Conservation (phyloP, 2,113 vertebrate species). For the Morone saxatilis region DNA sequence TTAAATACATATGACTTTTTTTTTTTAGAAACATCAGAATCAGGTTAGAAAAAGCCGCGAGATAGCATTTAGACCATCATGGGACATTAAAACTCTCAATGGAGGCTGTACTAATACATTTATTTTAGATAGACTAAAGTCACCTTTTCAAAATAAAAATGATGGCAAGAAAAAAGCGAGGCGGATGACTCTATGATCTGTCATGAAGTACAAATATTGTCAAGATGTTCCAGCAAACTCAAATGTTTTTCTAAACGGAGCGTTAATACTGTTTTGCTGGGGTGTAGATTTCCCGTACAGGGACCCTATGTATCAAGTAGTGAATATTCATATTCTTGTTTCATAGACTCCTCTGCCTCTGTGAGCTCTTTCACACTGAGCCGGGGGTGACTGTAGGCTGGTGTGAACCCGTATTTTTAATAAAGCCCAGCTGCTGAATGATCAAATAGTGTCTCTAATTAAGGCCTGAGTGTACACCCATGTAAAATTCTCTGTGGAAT, state of each 20-base stretch:
- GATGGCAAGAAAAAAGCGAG: background rate
- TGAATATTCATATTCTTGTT: constrained; percentile 62
- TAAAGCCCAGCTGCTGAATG: constrained; percentile 80
- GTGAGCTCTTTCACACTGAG: constrained; percentile 55
- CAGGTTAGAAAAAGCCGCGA: background rate
- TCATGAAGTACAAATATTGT: background rate
- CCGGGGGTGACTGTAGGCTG: constrained; percentile 59
- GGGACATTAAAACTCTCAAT: background rate
- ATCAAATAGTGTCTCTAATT: constrained; percentile 82
- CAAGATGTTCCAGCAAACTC: background rate
- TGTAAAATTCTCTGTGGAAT: constrained; percentile 78
- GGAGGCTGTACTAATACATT: background rate
- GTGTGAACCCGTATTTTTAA: constrained; percentile 67
- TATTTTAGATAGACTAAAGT: background rate
- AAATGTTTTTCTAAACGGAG: constrained; percentile 15
- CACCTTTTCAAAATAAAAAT: background rate
- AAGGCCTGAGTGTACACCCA: constrained; percentile 72
- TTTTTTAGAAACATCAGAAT: background rate
- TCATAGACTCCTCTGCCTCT: constrained; percentile 39
- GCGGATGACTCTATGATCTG: constrained; percentile 9
- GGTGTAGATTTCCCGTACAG: constrained; percentile 16
- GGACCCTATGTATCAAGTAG: background rate
- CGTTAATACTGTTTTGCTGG: constrained; percentile 12
- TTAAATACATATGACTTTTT: background rate
- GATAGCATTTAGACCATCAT: background rate